These are phyloP conservation scores for Agriopis aurantiaria DNA, from an alignment of 2,888 invertebrate genomes.

Conservation along the genomic window DNA sequence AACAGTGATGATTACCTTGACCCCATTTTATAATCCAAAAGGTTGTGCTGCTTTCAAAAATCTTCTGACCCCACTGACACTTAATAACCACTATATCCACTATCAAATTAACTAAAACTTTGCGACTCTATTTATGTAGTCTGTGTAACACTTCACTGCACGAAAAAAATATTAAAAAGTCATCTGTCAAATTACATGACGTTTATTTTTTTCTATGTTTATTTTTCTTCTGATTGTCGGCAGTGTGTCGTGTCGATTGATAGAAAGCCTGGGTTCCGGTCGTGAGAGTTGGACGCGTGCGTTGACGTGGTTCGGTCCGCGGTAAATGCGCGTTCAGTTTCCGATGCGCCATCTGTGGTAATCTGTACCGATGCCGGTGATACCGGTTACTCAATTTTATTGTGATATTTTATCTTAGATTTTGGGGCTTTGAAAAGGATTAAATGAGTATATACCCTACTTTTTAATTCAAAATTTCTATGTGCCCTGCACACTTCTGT, in stretches of 20 bases:
- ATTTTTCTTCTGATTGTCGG: conserved; percentile 3
- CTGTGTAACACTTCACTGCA: conserved; percentile 24
- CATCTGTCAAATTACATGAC: conserved; percentile 23
- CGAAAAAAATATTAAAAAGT: conserved; percentile 21
- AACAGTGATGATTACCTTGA: conserved; percentile 63
- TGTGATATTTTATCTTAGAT: conserved; percentile 30
- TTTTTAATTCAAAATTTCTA: no score
- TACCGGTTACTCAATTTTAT: conserved; percentile 54
- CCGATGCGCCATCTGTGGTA: conserved; percentile 43
- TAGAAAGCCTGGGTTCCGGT: conserved; percentile 76
- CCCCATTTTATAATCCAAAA: conserved; percentile 67
- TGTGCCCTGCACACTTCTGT: no score
- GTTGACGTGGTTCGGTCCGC: conserved; percentile 67
- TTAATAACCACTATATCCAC: conserved; percentile 38
- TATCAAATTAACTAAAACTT: conserved; percentile 20
- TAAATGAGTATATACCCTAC: not conserved
- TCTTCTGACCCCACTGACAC: conserved; percentile 34
- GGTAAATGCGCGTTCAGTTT: conserved; percentile 66
- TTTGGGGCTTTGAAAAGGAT: not conserved
- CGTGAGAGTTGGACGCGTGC: conserved; percentile 74
- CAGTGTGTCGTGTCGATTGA: conserved; percentile 50
- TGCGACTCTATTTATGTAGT: not conserved
- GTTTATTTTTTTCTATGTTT: conserved; percentile 14
- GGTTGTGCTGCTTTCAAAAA: conserved; percentile 40
- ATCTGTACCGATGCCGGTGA: conserved; percentile 46